Evolutionary conservation across 2,797 vertebrate genomes (phyloP).

Genomic region (Eurystomus glaucurus): DNA sequence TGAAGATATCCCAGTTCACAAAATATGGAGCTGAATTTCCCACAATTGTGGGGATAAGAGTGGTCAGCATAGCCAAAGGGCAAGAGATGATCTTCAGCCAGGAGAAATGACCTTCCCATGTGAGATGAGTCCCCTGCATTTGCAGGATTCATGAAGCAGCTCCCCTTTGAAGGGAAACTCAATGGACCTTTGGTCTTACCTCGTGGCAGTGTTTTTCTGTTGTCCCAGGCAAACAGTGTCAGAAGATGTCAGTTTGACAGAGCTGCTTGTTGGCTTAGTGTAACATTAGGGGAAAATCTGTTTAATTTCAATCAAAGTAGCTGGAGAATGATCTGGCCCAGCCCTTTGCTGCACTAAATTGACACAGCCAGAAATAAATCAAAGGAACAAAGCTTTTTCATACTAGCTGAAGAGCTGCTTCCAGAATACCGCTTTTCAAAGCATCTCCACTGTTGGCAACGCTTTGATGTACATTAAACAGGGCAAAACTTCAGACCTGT

Average conservation of each 20-base stretch:
- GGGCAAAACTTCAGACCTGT: neutral
- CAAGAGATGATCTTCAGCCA: neutral
- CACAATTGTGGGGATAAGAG: fast-evolving
- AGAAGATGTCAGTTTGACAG: neutral
- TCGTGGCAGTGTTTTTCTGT: neutral
- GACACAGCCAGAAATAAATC: neutral
- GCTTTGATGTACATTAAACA: neutral
- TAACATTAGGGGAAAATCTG: neutral
- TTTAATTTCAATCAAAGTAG: neutral
- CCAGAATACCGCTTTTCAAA: neutral
- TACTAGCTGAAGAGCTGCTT: neutral
- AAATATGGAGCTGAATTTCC: neutral
- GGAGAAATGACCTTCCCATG: neutral
- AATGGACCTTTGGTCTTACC: neutral
- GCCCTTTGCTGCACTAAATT: neutral
- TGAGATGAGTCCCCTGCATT: fast-evolving
- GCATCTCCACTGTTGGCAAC: neutral
- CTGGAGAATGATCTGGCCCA: neutral
- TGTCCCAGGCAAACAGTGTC: fast-evolving
- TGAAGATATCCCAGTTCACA: neutral
- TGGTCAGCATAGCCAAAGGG: neutral
- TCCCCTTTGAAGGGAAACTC: fast-evolving
- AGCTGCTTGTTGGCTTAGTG: neutral
- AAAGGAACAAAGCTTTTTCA: neutral
- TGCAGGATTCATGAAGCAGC: neutral